A percentile compares a stretch with the other conserved stretches of the same genome.
Evolutionary conservation across 2,797 vertebrate genomes (phyloP).

Genomic region (Okamejei kenojei): DNA sequence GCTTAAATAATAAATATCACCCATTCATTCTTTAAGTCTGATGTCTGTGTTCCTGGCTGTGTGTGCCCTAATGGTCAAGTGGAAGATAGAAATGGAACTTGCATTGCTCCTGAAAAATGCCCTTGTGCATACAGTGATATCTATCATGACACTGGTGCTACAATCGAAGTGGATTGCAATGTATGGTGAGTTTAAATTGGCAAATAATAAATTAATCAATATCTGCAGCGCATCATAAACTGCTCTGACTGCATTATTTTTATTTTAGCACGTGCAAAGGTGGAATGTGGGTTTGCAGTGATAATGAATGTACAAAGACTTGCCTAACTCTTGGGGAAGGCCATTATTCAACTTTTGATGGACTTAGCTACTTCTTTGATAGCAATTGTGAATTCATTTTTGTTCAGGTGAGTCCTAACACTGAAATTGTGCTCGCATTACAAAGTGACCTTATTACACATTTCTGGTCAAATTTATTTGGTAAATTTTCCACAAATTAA

Average conservation of each 20-base stretch:
- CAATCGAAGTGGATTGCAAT: conserved; percentile 60
- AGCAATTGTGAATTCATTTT: conserved; percentile 73
- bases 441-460: too few species aligned
- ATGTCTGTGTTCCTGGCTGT: conserved; percentile 63
- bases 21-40: background rate
- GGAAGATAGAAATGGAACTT: conserved; percentile 62
- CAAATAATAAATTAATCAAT: conserved; percentile 4
- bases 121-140: conserved; percentile 62
- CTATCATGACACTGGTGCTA: conserved; percentile 56
- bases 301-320: conserved; percentile 57
- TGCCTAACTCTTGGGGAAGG: conserved; percentile 75
- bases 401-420: conserved; percentile 59
- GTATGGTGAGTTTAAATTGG: conserved; percentile 56
- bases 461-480: background rate
- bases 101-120: conserved; percentile 59
- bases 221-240: background rate
- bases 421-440: too few species aligned
- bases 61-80: conserved; percentile 63
- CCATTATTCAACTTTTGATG: conserved; percentile 70
- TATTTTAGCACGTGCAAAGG: conserved; percentile 56
- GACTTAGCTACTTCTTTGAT: conserved; percentile 64
- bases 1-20: background rate
- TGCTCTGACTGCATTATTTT: background rate
- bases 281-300: conserved; percentile 63
- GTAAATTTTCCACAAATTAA: background rate